phyloP scores from a whole-genome alignment of 2,888 invertebrate genomes.

The Andricus curvator region DNA sequence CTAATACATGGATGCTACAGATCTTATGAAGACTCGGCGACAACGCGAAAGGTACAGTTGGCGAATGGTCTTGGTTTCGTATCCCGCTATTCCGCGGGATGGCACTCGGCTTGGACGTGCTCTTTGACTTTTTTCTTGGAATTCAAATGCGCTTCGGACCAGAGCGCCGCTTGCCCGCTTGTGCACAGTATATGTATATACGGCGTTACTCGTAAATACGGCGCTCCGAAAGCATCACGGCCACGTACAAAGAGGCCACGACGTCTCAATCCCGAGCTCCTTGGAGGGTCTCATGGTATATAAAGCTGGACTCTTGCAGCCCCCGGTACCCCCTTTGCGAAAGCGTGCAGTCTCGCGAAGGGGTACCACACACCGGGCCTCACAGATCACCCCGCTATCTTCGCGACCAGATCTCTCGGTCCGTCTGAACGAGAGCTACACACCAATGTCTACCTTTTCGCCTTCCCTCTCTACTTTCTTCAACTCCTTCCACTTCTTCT shows the following conservation, averaged over 20 bases:
- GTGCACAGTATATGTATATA: constrained; percentile 71
- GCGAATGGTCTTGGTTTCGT: constrained; percentile 30
- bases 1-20: constrained; percentile 31
- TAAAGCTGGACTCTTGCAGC: constrained; percentile 59
- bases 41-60: constrained; percentile 27
- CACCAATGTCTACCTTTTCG: constrained; percentile 57
- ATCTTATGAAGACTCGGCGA: constrained; percentile 21
- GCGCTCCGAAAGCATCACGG: constrained; percentile 74
- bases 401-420: constrained; percentile 71
- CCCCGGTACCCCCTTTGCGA: constrained; percentile 58
- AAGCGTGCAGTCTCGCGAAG: constrained; percentile 57
- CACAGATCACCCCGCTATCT: constrained; percentile 78
- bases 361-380: constrained; percentile 78
- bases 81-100: constrained; percentile 46
- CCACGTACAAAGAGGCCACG: constrained; percentile 76
- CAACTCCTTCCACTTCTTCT: constrained; percentile 50
- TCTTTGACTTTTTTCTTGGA: constrained; percentile 58
- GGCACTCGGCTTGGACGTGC: constrained; percentile 47
- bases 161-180: constrained; percentile 57
- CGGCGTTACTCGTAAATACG: constrained; percentile 78
- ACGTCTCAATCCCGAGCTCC: constrained; percentile 77
- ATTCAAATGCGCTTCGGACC: constrained; percentile 69
- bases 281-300: constrained; percentile 73
- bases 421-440: constrained; percentile 62
- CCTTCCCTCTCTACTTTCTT: constrained; percentile 51